phyloP scores from a whole-genome alignment of 2,888 invertebrate genomes.

The Eucriotettix oculatus region DNA sequence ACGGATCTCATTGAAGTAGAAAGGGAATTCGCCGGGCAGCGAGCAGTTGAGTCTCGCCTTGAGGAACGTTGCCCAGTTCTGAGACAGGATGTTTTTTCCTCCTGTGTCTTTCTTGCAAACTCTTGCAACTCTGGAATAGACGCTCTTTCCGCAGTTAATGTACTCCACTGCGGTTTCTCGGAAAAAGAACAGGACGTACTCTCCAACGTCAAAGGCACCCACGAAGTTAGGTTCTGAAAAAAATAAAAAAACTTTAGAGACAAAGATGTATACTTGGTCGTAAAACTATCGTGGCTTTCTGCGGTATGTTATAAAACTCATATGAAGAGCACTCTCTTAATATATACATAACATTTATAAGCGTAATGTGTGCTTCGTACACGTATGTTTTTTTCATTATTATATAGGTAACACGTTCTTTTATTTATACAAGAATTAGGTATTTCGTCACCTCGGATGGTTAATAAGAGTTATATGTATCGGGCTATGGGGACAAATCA shows the following conservation, averaged over 20 bases:
- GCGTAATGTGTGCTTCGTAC: no score
- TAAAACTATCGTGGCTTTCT: no score
- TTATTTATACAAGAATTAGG: no score
- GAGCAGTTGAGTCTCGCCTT: conserved; percentile 92
- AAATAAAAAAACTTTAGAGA: neutral
- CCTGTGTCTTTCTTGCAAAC: conserved; percentile 94
- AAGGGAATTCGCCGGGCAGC: conserved; percentile 93
- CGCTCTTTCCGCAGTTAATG: conserved; percentile 90
- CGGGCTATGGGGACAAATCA: no score
- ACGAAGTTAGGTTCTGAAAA: conserved; percentile 94
- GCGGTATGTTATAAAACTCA: no score
- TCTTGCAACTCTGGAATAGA: conserved; percentile 89
- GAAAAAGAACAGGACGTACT: conserved; percentile 94
- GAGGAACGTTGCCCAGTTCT: conserved; percentile 92
- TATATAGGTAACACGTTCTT: no score
- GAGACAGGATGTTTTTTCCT: conserved; percentile 79
- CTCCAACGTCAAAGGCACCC: conserved; percentile 86
- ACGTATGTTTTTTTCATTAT: no score
- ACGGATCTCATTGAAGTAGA: conserved; percentile 98
- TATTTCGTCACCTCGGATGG: no score
- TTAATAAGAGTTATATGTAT: no score
- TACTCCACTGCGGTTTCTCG: conserved; percentile 92
- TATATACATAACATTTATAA: no score
- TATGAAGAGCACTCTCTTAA: no score
- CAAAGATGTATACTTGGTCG: no score